Conservation (phyloP, 92 coral and sea anemone genomes). For the Actinernus sp. region DNA sequence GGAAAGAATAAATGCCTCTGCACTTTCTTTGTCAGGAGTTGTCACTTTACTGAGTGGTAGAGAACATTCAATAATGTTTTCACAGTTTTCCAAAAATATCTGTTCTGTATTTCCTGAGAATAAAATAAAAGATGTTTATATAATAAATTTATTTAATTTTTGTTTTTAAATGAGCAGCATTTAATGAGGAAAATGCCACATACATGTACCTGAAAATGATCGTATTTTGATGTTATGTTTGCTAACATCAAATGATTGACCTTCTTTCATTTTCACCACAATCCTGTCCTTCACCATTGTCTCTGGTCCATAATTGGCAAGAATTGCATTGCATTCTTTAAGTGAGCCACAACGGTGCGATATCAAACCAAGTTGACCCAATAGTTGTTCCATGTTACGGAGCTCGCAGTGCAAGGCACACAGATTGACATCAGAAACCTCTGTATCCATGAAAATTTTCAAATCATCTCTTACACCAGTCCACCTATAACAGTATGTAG, state of each 20-base stretch:
- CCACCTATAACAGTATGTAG: conserved; percentile 24
- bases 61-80: background rate
- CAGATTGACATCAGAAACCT: conserved; percentile 41
- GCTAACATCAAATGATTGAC: conserved; percentile 19
- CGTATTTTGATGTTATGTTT: conserved; percentile 41
- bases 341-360: conserved; percentile 29
- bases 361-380: conserved; percentile 27
- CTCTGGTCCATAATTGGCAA: conserved; percentile 43
- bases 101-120: background rate
- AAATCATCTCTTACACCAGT: conserved; percentile 51
- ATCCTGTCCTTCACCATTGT: conserved; percentile 54
- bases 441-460: conserved; percentile 22
- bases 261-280: conserved; percentile 37
- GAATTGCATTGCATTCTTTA: conserved; percentile 28
- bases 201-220: conserved; percentile 36
- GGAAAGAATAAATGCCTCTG: background rate
- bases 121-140: too few species aligned
- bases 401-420: conserved; percentile 66
- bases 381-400: conserved; percentile 51
- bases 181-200: background rate
- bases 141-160: too few species aligned
- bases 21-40: background rate
- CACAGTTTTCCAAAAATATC: background rate
- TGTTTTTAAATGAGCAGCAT: too few species aligned
- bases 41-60: background rate